Evolutionary conservation across 2,888 invertebrate species (phyloP), one percentile per base, ranked within the genome.

Genomic region (Steinernema hermaphroditum): DNA sequence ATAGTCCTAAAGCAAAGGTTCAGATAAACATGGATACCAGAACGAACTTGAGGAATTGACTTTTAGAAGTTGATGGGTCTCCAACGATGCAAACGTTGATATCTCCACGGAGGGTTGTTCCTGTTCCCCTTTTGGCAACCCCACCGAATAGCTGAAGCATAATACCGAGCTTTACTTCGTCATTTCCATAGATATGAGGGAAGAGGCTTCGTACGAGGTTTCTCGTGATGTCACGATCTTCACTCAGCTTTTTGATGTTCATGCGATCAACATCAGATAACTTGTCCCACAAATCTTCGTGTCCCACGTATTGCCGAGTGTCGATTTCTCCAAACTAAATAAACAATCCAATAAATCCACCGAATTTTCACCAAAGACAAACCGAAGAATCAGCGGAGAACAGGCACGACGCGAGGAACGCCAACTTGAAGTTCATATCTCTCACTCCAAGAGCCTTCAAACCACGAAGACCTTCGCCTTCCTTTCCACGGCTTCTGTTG

Each of bases 21-120:
- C 37, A 2, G 75, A 19, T 41, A 1, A 14, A 8, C 68, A 34
- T n/a, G n/a, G n/a, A n/a, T n/a, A n/a, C n/a, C 1, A 24, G 16
- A 54, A 75, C 77, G 70, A 41, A 95, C 89, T 96, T 96, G 54
- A 98, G 89, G 79, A 99, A 91, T 87, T 98, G 97, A 0, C 96
- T 96, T 88, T 99, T 98, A 32, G 97, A 97, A 0, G 97, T 97
- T 87, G 95, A 95, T 0, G 98, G 98, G 89, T 98, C 98, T 1
- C 98, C 98, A 0, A 99, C 97, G 78, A 98, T 92, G 86, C 96
- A 97, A 75, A 96, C 93, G 87, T 98, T 98, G 71, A 99, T 91
- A 86, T 99, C 97, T 8, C 98, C 98, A 82, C 98, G 90, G 1
- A 98, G 90, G 0, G 93, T 92, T 0, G 96, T 97, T 57, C 92